phyloP scores from a whole-genome alignment of 2,888 invertebrate species.

The Lithophane ornitopus region DNA sequence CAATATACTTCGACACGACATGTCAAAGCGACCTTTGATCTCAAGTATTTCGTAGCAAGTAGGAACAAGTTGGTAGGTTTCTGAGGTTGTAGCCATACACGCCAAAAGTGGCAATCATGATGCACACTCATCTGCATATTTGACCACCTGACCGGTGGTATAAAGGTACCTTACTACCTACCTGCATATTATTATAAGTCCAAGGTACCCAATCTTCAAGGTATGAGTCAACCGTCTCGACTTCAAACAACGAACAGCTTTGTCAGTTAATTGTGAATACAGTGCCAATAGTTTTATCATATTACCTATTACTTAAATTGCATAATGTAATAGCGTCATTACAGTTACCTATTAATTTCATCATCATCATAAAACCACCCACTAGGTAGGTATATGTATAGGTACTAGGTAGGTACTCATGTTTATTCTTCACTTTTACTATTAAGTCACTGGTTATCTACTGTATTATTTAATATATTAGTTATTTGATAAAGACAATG shows the following conservation, averaged over 20 bases:
- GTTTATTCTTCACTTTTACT: no score
- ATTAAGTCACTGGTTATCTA: no score
- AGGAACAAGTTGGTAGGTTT: constrained; percentile 1
- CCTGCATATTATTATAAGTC: constrained; percentile 15
- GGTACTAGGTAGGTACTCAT: no score
- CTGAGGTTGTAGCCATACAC: constrained; percentile 48
- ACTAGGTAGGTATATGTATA: no score
- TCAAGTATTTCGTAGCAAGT: constrained; percentile 6
- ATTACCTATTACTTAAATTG: constrained; percentile 26
- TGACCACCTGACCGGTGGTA: constrained; percentile 52
- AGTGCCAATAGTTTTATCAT: constrained; percentile 13
- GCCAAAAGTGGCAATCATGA: constrained; percentile 62
- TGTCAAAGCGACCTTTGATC: constrained; percentile 25
- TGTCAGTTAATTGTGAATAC: constrained; percentile 9
- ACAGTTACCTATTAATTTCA: no score
- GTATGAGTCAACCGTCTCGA: constrained; percentile 49
- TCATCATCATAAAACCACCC: no score
- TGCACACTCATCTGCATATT: constrained; percentile 59
- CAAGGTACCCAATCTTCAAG: constrained; percentile 16
- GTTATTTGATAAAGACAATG: no score
- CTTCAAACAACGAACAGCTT: constrained; percentile 33
- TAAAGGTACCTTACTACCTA: constrained; percentile 22
- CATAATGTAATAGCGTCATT: constrained; percentile 9
- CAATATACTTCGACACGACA: constrained; percentile 1
- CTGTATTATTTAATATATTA: no score